phyloP scores from a whole-genome alignment of 2,888 invertebrate species.

The Merodon equestris region DNA sequence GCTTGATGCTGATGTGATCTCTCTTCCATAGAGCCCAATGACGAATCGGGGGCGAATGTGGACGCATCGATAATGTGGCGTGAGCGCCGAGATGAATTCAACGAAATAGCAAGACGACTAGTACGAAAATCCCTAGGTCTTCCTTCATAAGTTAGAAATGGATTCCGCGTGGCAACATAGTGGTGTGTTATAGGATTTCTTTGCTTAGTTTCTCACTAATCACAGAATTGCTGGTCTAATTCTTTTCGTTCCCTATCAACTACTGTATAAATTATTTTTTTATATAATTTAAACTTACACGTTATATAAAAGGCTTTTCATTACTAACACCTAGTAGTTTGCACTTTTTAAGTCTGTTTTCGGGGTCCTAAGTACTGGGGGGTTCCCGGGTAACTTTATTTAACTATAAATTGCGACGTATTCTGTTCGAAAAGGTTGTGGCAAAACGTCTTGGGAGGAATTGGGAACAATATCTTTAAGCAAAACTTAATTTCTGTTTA shows the following conservation, averaged over 20 bases:
- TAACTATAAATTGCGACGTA: slow-evolving; percentile 2
- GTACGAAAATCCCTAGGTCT: slow-evolving; percentile 94
- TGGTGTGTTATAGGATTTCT: slow-evolving; percentile 42
- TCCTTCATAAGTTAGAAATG: slow-evolving; percentile 72
- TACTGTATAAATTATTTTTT: slow-evolving; percentile 19
- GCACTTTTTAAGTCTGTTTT: slow-evolving; percentile 54
- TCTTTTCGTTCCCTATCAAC: slow-evolving; percentile 8
- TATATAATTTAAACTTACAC: slow-evolving; percentile 3
- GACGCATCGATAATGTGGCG: slow-evolving; percentile 99
- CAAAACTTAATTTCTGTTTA: too few species aligned
- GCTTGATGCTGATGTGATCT: background rate
- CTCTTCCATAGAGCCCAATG: slow-evolving; percentile 91
- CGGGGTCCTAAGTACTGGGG: too few species aligned
- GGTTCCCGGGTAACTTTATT: too few species aligned
- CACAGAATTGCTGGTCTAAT: slow-evolving; percentile 35
- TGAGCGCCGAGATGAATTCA: slow-evolving; percentile 95
- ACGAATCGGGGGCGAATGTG: slow-evolving; percentile 99
- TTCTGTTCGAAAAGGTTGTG: too few species aligned
- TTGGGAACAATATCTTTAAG: too few species aligned
- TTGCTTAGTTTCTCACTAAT: slow-evolving; percentile 18
- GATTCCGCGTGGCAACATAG: slow-evolving; percentile 17
- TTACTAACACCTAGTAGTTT: slow-evolving; percentile 45
- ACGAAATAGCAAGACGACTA: slow-evolving; percentile 93
- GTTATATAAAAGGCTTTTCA: slow-evolving; percentile 32
- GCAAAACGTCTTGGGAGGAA: too few species aligned